These are phyloP conservation scores for Sipha maydis DNA, from an alignment of 2,888 invertebrate genomes.

Conservation along the genomic window DNA sequence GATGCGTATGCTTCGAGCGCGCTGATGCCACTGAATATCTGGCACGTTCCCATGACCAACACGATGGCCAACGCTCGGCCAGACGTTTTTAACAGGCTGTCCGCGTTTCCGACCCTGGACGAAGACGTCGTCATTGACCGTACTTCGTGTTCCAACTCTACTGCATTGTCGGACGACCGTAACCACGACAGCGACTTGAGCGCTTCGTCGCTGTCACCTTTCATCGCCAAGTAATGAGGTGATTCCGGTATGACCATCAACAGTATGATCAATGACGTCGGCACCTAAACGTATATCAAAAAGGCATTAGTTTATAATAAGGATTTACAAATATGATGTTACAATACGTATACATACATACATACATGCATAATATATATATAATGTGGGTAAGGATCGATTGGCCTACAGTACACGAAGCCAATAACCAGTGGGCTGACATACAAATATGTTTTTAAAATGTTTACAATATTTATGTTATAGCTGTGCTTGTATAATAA, in stretches of 20 bases:
- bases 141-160: background rate
- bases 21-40: constrained; percentile 17
- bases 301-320: too few species aligned
- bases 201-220: constrained; percentile 68
- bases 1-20: constrained; percentile 11
- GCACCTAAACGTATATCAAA: constrained; percentile 68
- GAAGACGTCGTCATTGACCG: background rate
- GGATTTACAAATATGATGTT: too few species aligned
- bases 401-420: too few species aligned
- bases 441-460: too few species aligned
- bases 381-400: too few species aligned
- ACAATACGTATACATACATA: background rate
- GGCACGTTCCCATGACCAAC: constrained; percentile 15
- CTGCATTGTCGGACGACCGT: background rate
- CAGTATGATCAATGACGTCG: constrained; percentile 69
- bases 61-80: constrained; percentile 3
- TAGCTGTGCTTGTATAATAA: too few species aligned
- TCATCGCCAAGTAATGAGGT: constrained; percentile 73
- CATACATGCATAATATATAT: background rate
- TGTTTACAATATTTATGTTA: too few species aligned
- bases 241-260: constrained; percentile 74
- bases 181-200: constrained; percentile 62
- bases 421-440: too few species aligned
- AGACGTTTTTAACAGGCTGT: background rate
- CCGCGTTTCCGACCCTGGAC: background rate